Evolutionary conservation across 2,888 invertebrate species (phyloP).

Genomic region (Fragum sueziense): DNA sequence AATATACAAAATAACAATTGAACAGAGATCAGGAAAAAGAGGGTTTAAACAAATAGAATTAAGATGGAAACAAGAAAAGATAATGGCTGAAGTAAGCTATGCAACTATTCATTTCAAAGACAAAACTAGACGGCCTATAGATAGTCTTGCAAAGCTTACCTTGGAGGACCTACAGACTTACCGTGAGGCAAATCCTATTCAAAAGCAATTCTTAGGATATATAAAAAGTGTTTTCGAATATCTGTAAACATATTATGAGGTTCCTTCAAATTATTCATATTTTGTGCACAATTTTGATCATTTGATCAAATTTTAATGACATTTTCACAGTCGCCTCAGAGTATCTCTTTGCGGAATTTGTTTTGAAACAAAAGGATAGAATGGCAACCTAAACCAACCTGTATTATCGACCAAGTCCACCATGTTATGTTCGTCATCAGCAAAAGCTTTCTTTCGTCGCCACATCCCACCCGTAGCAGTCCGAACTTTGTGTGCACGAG

Average conservation of each 20-base stretch:
- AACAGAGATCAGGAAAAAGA: background rate
- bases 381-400: too few species aligned
- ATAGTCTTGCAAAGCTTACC: background rate
- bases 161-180: too few species aligned
- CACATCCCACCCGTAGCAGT: constrained; percentile 10
- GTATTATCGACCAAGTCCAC: constrained; percentile 5
- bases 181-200: too few species aligned
- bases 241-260: too few species aligned
- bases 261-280: too few species aligned
- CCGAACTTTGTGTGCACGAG: constrained; percentile 10
- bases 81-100: background rate
- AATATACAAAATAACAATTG: background rate
- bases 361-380: too few species aligned
- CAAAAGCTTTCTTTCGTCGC: constrained; percentile 13
- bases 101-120: background rate
- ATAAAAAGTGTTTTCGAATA: too few species aligned
- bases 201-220: too few species aligned
- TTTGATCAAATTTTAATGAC: too few species aligned
- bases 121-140: background rate
- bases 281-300: too few species aligned
- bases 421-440: constrained; percentile 10
- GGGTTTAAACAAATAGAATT: background rate
- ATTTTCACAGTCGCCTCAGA: too few species aligned
- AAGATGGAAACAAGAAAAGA: background rate
- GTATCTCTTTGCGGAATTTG: too few species aligned